phyloP scores from a whole-genome alignment of 2,888 invertebrate species.

The Phorcus lineatus region DNA sequence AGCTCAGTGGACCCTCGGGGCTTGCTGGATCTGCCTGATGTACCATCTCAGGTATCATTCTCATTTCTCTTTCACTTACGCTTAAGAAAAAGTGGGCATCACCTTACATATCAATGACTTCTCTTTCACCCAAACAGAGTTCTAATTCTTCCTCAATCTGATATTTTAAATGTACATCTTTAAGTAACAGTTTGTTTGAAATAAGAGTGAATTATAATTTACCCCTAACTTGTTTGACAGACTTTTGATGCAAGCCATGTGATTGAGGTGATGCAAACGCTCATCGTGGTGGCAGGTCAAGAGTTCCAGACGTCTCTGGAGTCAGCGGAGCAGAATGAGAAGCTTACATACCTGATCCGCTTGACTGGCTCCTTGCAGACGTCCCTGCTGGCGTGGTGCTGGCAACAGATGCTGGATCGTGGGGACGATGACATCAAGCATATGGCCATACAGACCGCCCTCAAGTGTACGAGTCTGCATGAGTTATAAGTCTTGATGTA shows the following conservation, averaged over 20 bases:
- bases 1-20: constrained; percentile 73
- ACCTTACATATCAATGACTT: too few species aligned
- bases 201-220: too few species aligned
- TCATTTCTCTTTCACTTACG: too few species aligned
- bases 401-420: constrained; percentile 59
- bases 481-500: too few species aligned
- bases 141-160: too few species aligned
- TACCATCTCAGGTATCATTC: constrained; percentile 53
- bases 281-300: constrained; percentile 70
- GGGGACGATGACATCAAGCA: constrained; percentile 40
- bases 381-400: constrained; percentile 70
- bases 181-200: too few species aligned
- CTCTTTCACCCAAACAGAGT: too few species aligned
- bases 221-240: constrained; percentile 48
- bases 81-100: too few species aligned
- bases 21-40: constrained; percentile 68
- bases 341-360: constrained; percentile 69
- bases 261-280: constrained; percentile 71
- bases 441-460: constrained; percentile 36
- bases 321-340: constrained; percentile 53
- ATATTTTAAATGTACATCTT: too few species aligned
- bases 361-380: constrained; percentile 73
- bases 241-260: constrained; percentile 61
- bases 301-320: constrained; percentile 61
- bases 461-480: constrained; percentile 36